Evolutionary conservation across 2,888 invertebrate genomes (phyloP), one percentile per base, ranked within the genome.

Genomic region (Eretmocerus hayati): DNA sequence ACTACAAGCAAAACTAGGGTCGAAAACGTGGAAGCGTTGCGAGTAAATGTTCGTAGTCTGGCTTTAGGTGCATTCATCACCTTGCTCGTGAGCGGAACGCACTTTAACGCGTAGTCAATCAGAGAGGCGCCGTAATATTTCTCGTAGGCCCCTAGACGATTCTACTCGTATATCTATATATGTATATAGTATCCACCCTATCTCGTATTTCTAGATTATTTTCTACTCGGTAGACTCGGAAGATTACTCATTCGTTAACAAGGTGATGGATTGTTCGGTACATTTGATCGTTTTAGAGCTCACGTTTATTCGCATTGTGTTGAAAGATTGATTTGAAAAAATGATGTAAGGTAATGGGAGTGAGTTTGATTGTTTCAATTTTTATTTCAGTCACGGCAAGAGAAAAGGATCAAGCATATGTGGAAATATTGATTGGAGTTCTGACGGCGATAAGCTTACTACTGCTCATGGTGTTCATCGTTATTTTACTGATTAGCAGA

Each of bases 391-490:
- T 79, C 65, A 76, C 79, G 54, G 77, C 79, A 5, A 69, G 75
- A 43, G 77, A 77, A 59, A 77, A 79, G 53, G 75, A 75, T 49
- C 76, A 79, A 57, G 75, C 77, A 48, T 78, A 79, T 62, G 77
- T 80, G 42, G 81, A 81, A 63, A 75, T 80, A 36, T 69, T 81
- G 49, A 80, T 81, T 56, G 81, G 81, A 41, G 79, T 83, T 20
- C 67, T 84, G 54, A 82, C 81, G 21, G 83, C 83, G 32, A 77
- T 83, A 56, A 79, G 82, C 65, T 73, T 84, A 26, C 72, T 84
- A 40, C 73, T 83, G 54, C 72, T 83, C 46, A 75, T 81, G 44
- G 77, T 81, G 46, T 81, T 83, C 66, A 74, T 81, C 48, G 75
- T 83, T 54, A 79, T 84, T 62, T 67, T 81, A 42, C 72, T 80